Base-by-base conservation (phyloP, 2,888 invertebrate species). In the Clusia tigrina region DNA sequence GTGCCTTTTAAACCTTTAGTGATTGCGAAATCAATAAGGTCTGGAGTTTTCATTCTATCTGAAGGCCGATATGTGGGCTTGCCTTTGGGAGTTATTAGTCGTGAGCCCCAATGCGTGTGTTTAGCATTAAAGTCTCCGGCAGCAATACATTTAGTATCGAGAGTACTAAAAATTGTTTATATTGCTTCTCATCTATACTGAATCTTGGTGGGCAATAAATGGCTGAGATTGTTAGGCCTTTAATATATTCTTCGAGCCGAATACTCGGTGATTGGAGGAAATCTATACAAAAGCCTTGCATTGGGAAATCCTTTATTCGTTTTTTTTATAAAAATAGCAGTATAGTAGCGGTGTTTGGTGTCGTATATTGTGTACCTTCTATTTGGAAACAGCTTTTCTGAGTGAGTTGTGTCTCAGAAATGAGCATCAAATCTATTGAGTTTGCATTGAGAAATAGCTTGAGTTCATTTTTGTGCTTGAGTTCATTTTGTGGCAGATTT, bases 21-120 rank as follows among this genome's bases (percentile, higher is more conserved):
- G 3, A 51, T 20, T 20, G 51, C 51, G 22, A 51, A 51, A 23
- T 51, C 51, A 51, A 51, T 51, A 23, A 51, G 20, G 22, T 51
- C 51, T 23, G 53, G 53, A 5, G 17, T 22, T 15, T 53, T 53
- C 1, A 10, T 10, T 23, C 24, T 23, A 18, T 53, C 24, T 53
- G 24, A 23, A 10, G 53, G 53, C 53, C 53, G 24, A 15, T 53
- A 53, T 24, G 53, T 53, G 2, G 53, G 53, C 2, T 15, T 53
- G 17, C 53, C 42, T 42, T 42, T 42, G 6, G 42, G 42, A 3
- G 42, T n/a, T n/a, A 42, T 42, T n/a, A 42, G 42, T 6, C 42
- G 42, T 10, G 42, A 42, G n/a, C 42, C 42, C 12, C 42, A 42
- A n/a, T 42, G n/a, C 3, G 42, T 42, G 42, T 42, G 42, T 15